Evolutionary conservation across 1,140 invertebrate genomes (phyloP).

Genomic region (Bombus turneri): DNA sequence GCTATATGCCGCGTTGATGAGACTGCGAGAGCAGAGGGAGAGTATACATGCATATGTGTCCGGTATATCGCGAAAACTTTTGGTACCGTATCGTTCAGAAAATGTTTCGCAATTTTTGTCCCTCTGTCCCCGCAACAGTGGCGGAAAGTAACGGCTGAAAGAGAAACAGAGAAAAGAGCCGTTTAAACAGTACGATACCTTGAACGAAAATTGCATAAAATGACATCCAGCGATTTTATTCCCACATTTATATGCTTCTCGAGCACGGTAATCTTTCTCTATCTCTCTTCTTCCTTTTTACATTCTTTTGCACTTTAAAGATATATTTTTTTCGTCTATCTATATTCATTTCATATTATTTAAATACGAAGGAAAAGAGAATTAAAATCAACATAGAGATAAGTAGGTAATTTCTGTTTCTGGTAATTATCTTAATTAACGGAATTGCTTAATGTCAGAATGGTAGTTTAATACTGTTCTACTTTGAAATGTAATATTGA

Average conservation of each 20-base stretch:
- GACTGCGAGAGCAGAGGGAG: neutral
- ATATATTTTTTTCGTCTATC: neutral
- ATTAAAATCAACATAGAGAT: neutral
- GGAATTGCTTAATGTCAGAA: neutral
- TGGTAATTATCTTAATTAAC: neutral
- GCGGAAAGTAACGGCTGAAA: neutral
- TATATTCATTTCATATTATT: neutral
- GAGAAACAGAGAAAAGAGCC: neutral
- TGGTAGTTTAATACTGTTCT: neutral
- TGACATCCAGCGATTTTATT: slow-evolving; percentile 16
- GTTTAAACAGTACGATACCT: slow-evolving; percentile 16
- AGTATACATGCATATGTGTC: slow-evolving; percentile 3
- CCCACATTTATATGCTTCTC: neutral
- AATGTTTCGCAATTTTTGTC: slow-evolving; percentile 42
- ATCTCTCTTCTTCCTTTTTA: neutral
- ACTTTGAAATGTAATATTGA: neutral
- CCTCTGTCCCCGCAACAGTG: neutral
- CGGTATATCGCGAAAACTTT: slow-evolving; percentile 38
- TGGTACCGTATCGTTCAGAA: slow-evolving; percentile 38
- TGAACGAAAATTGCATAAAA: slow-evolving; percentile 1
- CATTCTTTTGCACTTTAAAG: no score
- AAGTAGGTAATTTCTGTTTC: neutral
- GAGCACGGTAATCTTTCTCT: neutral
- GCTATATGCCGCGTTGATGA: slow-evolving; percentile 49
- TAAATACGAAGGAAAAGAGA: neutral